Evolutionary conservation across 2,113 vertebrate genomes (phyloP), one percentile per base, ranked within the genome.

Genomic region (Pomatostomus ruficeps): DNA sequence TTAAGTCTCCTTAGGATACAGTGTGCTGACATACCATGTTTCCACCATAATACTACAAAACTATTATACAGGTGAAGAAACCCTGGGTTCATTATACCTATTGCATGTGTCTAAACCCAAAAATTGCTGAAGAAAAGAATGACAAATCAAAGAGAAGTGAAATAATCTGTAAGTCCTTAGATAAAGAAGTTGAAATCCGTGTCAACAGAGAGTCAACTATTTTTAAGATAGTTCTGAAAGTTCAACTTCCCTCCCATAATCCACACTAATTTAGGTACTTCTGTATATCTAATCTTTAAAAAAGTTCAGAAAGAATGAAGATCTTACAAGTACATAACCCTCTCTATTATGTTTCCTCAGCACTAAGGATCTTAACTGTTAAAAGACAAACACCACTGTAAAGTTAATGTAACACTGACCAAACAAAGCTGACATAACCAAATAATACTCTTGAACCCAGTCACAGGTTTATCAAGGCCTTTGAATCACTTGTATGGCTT

Each of bases 11-110:
- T 78, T 29, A 42, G 6, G 28, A 43, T 45, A 61, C 23, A 54
- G 45, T 1, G 2, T 26, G 51, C 22, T 0, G 0, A 78, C 7
- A 29, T 1, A n/a, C 17, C 21, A 26, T 1, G 1, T 86, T 88
- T 85, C 77, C 57, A 86, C 28, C 28, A 40, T 2, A 10, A 29
- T 26, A 51, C 26, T 63, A 45, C 6, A 48, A n/a, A 85, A 42
- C 7, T 45, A 9, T 12, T 21, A 73, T 0, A 57, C 36, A 74
- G 24, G 14, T 71, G 51, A 89, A 80, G 12, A 87, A 92, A 88
- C 26, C 23, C 2, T 40, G 35, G 2, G 25, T 74, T 90, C 89
- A 70, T 12, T 71, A 61, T 6, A 74, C 4, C 23, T 18, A 73
- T 1, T 78, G 43, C 14, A 45, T 10, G 25, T 21, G 14, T 36